Evolutionary conservation across 92 coral and sea anemone genomes (phyloP), one percentile per base, ranked within the genome.

Genomic region (Umimayanthus chanpuru): DNA sequence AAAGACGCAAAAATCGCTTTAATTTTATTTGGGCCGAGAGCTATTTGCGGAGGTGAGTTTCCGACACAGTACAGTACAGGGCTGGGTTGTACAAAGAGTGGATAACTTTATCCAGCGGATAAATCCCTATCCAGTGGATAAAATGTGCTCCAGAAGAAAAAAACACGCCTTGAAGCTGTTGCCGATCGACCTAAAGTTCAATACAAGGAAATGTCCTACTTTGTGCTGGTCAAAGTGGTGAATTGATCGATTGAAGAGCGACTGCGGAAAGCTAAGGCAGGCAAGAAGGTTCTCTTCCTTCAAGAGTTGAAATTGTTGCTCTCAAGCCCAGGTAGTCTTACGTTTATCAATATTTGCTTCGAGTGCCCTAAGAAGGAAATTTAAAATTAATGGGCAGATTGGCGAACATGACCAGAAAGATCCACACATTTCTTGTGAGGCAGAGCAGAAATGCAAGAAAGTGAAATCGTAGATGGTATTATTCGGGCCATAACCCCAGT

Each of bases 331-430:
- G 85, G 85, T 80, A 80, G 71, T 80, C 73, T 6, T 80, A 80
- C 55, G 84, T 80, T 56, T 80, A 28, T 61, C 84, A 80, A 53
- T 80, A 58, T 23, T 80, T 41, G 21, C 84, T 16, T 80, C 84
- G 71, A 81, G 73, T 67, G 50, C 89, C 18, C 36, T 92, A 30
- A 20, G 91, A 58, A 43, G 92, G 14, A 90, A 92, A 50, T 89
- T 92, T 18, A 75, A 92, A 47, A 85, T 91, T 23, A 58, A 88
- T 50, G 94, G 88, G 28, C 91, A 89, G 65, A 91, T 89, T 32
- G 94, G 90, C 36, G 88, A 89, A 66, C 76, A 72, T 50, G 85
- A 67, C 58, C 95, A 89, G 90, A 91, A 91, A 82, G 92, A 91
- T 68, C 77, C 91, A 86, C 61, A 86, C 88, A 21, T 72, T 90